These are phyloP conservation scores for Lepidocyrtoides sp. DNA, from an alignment of 2,888 invertebrate species.

Conservation along the genomic window DNA sequence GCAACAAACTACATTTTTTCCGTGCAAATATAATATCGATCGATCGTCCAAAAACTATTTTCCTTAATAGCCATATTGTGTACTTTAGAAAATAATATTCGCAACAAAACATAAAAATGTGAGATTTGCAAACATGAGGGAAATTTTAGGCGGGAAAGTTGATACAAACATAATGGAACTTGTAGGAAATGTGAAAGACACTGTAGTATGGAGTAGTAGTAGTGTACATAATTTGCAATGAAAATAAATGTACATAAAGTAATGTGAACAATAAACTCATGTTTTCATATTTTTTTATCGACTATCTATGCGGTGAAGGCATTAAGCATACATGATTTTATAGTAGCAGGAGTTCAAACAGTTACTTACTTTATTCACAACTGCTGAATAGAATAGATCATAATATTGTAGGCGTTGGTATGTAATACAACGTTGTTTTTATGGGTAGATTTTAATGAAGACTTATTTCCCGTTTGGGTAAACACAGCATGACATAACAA, in stretches of 20 bases:
- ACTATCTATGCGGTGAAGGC: background rate
- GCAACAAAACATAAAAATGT: too few relatives aligned
- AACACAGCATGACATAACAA: background rate
- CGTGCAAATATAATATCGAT: too few relatives aligned
- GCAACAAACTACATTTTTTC: too few relatives aligned
- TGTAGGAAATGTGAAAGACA: background rate
- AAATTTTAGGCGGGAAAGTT: background rate
- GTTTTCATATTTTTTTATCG: background rate
- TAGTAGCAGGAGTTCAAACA: background rate
- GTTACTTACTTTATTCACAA: background rate
- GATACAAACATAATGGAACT: too few relatives aligned
- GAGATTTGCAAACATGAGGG: background rate
- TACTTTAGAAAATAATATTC: too few relatives aligned
- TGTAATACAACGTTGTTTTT: conserved; percentile 10
- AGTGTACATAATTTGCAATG: too few relatives aligned
- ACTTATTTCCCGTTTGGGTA: conserved; percentile 68
- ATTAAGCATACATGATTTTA: too few relatives aligned
- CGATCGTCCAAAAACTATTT: too few relatives aligned
- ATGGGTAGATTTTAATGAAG: conserved; percentile 61
- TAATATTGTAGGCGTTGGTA: background rate
- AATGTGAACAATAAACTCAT: too few relatives aligned
- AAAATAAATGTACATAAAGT: too few relatives aligned
- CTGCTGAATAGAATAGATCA: background rate
- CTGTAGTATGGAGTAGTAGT: too few relatives aligned
- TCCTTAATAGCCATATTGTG: too few relatives aligned